phyloP scores from a whole-genome alignment of 2,113 vertebrate species.

The Stercorarius parasiticus region DNA sequence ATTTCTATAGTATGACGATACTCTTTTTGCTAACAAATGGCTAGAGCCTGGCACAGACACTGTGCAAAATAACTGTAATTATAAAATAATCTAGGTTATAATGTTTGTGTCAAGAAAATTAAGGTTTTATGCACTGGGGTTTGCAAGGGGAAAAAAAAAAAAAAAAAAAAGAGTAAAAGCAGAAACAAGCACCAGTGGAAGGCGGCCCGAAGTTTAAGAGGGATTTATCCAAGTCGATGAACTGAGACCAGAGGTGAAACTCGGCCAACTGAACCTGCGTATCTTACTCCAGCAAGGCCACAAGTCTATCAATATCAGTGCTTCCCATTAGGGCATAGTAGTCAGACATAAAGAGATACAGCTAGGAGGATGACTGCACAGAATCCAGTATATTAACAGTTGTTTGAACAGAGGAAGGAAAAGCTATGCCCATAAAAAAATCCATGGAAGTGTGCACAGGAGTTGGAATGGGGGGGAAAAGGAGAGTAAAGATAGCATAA shows the following conservation, averaged over 20 bases:
- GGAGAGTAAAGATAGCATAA: neutral
- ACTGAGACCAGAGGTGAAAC: neutral
- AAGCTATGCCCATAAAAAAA: neutral
- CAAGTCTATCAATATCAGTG: neutral
- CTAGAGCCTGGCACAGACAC: neutral
- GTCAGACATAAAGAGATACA: neutral
- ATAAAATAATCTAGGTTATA: neutral
- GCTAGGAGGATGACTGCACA: neutral
- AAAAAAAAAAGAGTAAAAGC: neutral
- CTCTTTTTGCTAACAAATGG: neutral
- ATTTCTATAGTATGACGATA: neutral
- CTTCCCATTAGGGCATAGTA: neutral
- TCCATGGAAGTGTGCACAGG: neutral
- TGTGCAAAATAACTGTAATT: neutral
- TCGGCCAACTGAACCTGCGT: fast-evolving
- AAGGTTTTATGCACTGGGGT: neutral
- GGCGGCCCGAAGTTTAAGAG: neutral
- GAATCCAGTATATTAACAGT: neutral
- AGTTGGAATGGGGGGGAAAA: fast-evolving
- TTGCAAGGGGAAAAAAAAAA: neutral
- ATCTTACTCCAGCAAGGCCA: neutral
- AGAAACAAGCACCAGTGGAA: neutral
- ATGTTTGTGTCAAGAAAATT: neutral
- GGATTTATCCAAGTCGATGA: neutral
- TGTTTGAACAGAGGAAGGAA: neutral